Evolutionary conservation across 2,797 vertebrate species (phyloP), one percentile per base, ranked within the genome.

Genomic region (Molossus molossus): DNA sequence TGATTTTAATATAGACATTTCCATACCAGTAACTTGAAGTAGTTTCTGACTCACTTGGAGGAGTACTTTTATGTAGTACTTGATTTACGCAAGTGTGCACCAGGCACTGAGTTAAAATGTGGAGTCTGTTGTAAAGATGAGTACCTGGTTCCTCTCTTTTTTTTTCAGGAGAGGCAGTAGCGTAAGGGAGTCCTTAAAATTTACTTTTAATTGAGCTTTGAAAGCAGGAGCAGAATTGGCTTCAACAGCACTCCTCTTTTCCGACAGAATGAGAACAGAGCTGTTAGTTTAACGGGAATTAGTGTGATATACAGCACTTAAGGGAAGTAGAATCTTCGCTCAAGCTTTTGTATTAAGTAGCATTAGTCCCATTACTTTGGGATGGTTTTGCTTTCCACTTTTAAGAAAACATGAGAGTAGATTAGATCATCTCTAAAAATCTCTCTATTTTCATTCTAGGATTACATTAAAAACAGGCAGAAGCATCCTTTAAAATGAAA

Each of bases 361-460:
- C 21, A 11, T 81, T 48, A 72, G 94, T 27, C 12, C 27, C n/a
- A 23, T 62, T 58, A 33, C 25, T 83, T 62, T 65, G 15, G n/a
- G 3, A 55, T 91, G 80, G 10, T 84, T 89, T 77, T 70, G 2
- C 75, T 72, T 0, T 88, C 77, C 33, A 27, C 79, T 87, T 89
- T 55, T 48, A 82, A 90, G 65, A 62, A 94, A 60, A 91, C 23
- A 40, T 53, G 5, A 90, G 18, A 64, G 21, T 33, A 67, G 79
- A 85, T 57, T 79, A 90, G 65, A 21, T 60, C 13, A 55, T 62
- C 17, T 60, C 50, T 81, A 33, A 45, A 50, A 15, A 2, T 53
- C 21, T 83, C 53, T 92, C 80, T 90, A 65, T 93, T 96, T 89
- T 82, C 45, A 93, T 88, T 89, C 27, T 33, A 79, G 40, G 8